Evolutionary conservation across 2,797 vertebrate genomes (phyloP).

Genomic region (Mormyrops boulengeri): DNA sequence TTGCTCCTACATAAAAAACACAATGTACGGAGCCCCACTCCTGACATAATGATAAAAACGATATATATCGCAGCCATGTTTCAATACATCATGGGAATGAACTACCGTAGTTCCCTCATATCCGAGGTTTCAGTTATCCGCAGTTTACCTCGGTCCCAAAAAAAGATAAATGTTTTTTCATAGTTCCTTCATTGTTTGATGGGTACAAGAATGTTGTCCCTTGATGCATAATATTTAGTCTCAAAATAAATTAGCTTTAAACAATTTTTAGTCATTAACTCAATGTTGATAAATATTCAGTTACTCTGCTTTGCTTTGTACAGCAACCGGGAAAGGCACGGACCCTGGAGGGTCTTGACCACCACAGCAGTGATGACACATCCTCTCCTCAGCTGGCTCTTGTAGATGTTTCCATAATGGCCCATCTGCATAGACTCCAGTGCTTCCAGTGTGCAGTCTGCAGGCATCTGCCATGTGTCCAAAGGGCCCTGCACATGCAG

Average conservation of each 20-base stretch:
- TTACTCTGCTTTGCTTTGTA: background rate
- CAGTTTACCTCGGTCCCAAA: background rate
- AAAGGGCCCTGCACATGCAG: constrained; percentile 31
- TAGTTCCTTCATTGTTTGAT: background rate
- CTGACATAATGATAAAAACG: background rate
- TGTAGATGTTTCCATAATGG: constrained; percentile 50
- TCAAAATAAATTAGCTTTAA: background rate
- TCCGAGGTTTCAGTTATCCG: background rate
- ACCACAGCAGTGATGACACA: constrained; percentile 42
- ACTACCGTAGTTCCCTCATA: background rate
- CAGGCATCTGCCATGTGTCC: constrained; percentile 48
- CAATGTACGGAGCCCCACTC: background rate
- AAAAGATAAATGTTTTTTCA: background rate
- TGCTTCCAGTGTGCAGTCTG: constrained; percentile 41
- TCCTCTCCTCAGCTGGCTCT: constrained; percentile 42
- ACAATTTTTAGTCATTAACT: background rate
- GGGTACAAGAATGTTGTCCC: background rate
- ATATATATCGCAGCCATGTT: background rate
- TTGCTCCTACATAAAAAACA: background rate
- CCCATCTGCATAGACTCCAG: constrained; percentile 50
- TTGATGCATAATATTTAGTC: background rate
- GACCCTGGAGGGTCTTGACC: constrained; percentile 52
- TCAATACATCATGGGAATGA: background rate
- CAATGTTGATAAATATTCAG: background rate
- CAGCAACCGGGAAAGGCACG: background rate